These are phyloP conservation scores for Girardinus metallicus DNA, from an alignment of 2,797 vertebrate genomes.

Conservation along the genomic window DNA sequence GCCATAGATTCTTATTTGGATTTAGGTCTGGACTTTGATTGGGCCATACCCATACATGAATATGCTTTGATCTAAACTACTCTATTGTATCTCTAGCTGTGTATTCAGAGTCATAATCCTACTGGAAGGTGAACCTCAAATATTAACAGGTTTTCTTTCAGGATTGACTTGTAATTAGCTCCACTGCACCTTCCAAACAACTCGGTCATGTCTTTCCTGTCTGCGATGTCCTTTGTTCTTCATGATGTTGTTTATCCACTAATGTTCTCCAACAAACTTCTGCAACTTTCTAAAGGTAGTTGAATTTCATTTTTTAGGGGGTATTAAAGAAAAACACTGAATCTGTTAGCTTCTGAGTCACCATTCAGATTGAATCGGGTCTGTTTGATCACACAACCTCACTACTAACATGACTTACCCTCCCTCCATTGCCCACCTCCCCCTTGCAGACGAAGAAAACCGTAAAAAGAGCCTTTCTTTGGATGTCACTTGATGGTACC, in stretches of 20 bases:
- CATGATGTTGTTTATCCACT: not conserved
- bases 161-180: not conserved
- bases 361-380: conserved; percentile 18
- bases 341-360: not conserved
- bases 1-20: not conserved
- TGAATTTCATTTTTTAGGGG: not conserved
- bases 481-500: conserved; percentile 62
- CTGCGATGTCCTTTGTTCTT: not conserved
- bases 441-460: conserved; percentile 16
- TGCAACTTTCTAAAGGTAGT: not conserved
- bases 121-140: not conserved
- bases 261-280: not conserved
- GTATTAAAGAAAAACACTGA: not conserved
- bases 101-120: not conserved
- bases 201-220: not conserved
- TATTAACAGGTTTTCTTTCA: not conserved
- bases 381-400: conserved; percentile 48
- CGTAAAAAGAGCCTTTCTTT: conserved; percentile 58
- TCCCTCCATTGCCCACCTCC: conserved; percentile 47
- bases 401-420: conserved; percentile 51
- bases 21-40: not conserved
- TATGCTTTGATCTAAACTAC: not conserved
- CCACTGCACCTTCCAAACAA: not conserved
- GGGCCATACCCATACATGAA: not conserved
- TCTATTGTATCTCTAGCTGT: not conserved